These are phyloP conservation scores for Eriosoma lanigerum DNA, from an alignment of 1,140 invertebrate species.

Conservation along the genomic window DNA sequence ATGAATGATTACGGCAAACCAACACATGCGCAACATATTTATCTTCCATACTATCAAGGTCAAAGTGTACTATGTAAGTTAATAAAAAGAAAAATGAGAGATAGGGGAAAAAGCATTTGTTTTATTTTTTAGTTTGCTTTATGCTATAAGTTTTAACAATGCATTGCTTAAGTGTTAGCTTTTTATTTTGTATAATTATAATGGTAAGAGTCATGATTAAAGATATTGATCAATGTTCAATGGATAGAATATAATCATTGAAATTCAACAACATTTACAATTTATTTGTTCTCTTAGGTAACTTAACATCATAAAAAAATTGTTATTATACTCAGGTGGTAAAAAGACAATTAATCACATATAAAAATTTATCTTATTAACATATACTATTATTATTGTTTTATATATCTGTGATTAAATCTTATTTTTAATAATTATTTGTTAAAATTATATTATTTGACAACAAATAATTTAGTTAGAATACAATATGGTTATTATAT, in stretches of 20 bases:
- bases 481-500: no score
- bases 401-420: no score
- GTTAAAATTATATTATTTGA: no score
- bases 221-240: not conserved
- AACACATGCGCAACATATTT: slow-evolving; percentile 75
- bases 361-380: no score
- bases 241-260: not conserved
- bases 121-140: not conserved
- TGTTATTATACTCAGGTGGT: no score
- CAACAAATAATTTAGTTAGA: no score
- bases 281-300: no score
- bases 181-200: slow-evolving; percentile 6
- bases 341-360: no score
- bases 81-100: slow-evolving; percentile 52
- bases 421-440: no score
- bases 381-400: no score
- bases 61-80: slow-evolving; percentile 78
- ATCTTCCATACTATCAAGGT: slow-evolving; percentile 77
- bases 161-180: slow-evolving; percentile 8
- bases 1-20: slow-evolving; percentile 70
- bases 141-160: slow-evolving; percentile 2
- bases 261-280: no score
- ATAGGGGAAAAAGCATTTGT: not conserved
- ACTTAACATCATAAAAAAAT: no score
- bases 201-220: not conserved